Conservation (phyloP, 2,113 vertebrate genomes). For the Tragulus kanchil region DNA sequence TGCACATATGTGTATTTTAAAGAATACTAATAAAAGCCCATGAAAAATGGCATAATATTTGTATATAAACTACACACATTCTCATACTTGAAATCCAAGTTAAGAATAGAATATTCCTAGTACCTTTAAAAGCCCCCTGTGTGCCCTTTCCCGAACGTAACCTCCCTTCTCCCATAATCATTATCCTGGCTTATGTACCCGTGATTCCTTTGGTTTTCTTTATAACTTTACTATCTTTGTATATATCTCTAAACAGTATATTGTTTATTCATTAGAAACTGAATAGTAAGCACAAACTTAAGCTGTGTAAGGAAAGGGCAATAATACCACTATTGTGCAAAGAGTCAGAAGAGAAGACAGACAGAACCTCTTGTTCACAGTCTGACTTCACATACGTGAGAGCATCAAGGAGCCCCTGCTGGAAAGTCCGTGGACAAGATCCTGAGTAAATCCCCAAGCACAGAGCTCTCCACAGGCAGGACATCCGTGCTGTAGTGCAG, state of each 20-base stretch:
- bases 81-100: background rate
- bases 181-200: background rate
- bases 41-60: background rate
- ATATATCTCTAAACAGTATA: conserved; percentile 22
- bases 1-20: background rate
- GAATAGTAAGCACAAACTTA: conserved; percentile 36
- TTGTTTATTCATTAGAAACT: conserved; percentile 50
- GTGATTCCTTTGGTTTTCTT: conserved; percentile 35
- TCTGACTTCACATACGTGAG: background rate
- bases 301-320: conserved; percentile 11
- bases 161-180: background rate
- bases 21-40: background rate
- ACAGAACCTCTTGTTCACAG: background rate
- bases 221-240: background rate
- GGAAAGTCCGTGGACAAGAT: background rate
- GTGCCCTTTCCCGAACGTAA: background rate
- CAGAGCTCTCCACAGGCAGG: background rate
- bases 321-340: background rate
- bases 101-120: conserved; percentile 33
- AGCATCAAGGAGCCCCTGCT: conserved; percentile 19
- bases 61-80: no score
- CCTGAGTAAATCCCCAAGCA: background rate
- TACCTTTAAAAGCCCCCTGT: background rate
- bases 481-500: background rate
- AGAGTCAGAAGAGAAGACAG: background rate